Evolutionary conservation across 1,140 invertebrate species (phyloP), one percentile per base, ranked within the genome.

Genomic region (Ostrea edulis): DNA sequence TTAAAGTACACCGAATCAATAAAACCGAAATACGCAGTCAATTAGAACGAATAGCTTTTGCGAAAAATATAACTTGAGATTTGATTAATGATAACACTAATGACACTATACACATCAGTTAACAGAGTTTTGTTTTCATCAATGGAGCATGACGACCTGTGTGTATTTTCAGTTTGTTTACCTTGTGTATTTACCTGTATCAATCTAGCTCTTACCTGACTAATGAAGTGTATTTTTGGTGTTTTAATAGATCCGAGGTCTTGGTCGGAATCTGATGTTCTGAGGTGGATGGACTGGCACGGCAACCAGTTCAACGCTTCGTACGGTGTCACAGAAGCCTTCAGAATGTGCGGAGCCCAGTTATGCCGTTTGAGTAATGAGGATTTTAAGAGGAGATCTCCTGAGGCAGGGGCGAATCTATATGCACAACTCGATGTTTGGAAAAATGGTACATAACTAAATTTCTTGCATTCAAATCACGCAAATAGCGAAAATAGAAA

Each of bases 401-500:
- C 97, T 97, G 96, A 92, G 22, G 97, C 97, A 91, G 98, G 98
- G 11, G 97, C 97, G 93, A 97, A 97, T 90, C 94, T 99, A 65
- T 97, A 97, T 94, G 97, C 97, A 58, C 97, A 98, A 92, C 94
- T 99, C 92, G 98, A 98, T 94, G 97, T 99, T 86, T 98, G 98
- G 98, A 98, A 98, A 94, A 97, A 97, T 86, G 97, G 97, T 91
- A 96, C 96, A 92, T 51, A 62, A 20, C 14, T 14, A 29, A 71
- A 29, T 9, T 25, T 14, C 2, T 20, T 62, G n/a, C 2, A 62
- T 77, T 77, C 8, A 77, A 77, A 77, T 9, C 7, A 77, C 9
- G 2, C 9, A 77, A 77, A 5, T 29, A 71, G 35, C 68, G 17
- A 77, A 62, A 4, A n/a, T 62, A 62, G 0, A 20, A 20, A 20